Evolutionary conservation across 2,113 vertebrate genomes (phyloP).

Genomic region (Mystacornis crossleyi): DNA sequence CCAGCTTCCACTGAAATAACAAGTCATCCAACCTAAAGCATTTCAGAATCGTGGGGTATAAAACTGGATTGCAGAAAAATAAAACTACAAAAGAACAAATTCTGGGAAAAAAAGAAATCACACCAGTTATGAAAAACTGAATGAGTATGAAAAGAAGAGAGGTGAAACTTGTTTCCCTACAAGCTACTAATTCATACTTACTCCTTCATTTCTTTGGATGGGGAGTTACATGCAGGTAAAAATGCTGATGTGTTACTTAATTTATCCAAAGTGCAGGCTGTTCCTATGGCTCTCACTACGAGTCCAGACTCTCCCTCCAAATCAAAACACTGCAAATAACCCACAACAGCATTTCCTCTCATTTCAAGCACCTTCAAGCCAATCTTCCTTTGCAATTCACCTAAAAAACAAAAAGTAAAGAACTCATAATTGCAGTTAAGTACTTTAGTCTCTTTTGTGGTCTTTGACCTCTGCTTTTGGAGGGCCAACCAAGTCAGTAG

Average conservation of each 20-base stretch:
- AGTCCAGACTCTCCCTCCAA: constrained; percentile 97
- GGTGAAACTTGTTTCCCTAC: constrained; percentile 22
- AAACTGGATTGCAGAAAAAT: neutral
- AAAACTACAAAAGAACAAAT: constrained; percentile 3
- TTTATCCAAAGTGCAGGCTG: constrained; percentile 97
- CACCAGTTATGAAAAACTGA: constrained; percentile 52
- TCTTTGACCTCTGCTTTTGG: neutral
- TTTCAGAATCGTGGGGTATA: neutral
- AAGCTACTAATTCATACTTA: constrained; percentile 83
- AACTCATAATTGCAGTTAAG: neutral
- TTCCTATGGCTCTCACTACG: constrained; percentile 97
- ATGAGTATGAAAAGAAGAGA: constrained; percentile 42
- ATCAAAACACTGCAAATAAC: constrained; percentile 98
- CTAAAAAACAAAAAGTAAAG: constrained; percentile 71
- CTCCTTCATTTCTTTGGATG: constrained; percentile 98
- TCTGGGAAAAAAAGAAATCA: neutral
- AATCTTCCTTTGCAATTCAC: constrained; percentile 97
- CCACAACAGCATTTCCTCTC: constrained; percentile 96
- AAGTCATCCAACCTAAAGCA: neutral
- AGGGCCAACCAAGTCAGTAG: neutral
- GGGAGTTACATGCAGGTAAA: constrained; percentile 90
- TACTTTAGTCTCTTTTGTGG: neutral
- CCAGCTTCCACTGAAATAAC: neutral
- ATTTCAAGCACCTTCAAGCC: constrained; percentile 98
- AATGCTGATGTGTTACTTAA: constrained; percentile 83